phyloP scores from a whole-genome alignment of 2,888 invertebrate genomes.

The Morpho helenor region DNA sequence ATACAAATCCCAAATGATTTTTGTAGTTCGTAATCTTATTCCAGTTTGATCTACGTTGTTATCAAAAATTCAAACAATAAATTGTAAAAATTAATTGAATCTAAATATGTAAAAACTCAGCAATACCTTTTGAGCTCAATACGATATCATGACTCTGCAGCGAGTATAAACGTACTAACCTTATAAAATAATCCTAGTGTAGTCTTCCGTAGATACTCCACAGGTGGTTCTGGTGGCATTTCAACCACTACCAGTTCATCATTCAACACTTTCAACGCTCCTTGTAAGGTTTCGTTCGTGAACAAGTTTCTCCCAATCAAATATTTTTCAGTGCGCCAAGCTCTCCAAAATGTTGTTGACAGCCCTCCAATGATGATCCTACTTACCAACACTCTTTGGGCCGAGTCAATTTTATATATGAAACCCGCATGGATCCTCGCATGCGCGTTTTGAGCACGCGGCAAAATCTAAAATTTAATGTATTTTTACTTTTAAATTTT shows the following conservation, averaged over 20 bases:
- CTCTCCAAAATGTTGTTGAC: constrained; percentile 58
- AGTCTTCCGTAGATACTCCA: constrained; percentile 78
- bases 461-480: constrained; percentile 78
- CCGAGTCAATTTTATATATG: constrained; percentile 70
- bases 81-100: too few relatives aligned
- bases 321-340: constrained; percentile 70
- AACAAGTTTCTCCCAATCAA: constrained; percentile 59
- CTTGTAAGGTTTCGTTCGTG: constrained; percentile 58
- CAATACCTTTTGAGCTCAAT: too few relatives aligned
- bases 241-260: constrained; percentile 48
- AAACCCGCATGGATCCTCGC: constrained; percentile 87
- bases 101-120: too few relatives aligned
- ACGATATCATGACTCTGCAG: too few relatives aligned
- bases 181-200: constrained; percentile 83
- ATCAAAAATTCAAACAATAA: too few relatives aligned
- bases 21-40: too few relatives aligned
- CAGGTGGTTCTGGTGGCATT: constrained; percentile 77
- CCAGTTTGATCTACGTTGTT: too few relatives aligned
- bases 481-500: too few relatives aligned
- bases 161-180: constrained; percentile 45
- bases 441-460: constrained; percentile 84
- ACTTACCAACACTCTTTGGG: constrained; percentile 38
- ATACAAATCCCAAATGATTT: too few relatives aligned
- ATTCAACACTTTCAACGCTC: constrained; percentile 39
- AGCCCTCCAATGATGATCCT: constrained; percentile 80